Evolutionary conservation across 1,140 invertebrate species (phyloP).

Genomic region (Megalopta genalis): DNA sequence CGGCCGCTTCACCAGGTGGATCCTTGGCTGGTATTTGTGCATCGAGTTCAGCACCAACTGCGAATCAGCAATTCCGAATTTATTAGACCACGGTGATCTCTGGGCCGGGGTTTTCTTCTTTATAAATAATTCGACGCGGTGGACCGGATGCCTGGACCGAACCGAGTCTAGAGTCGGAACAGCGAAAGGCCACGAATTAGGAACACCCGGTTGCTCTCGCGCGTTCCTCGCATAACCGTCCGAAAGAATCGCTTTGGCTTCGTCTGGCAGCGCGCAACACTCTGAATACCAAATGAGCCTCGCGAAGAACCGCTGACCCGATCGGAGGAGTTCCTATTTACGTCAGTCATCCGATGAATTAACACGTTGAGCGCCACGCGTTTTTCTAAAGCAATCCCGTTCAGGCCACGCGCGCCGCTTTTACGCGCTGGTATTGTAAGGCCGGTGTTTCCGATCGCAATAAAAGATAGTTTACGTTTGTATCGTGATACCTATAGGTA

Average conservation of each 20-base stretch:
- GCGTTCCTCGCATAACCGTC: conserved; percentile 50
- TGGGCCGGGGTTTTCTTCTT: neutral
- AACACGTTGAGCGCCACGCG: too few species aligned
- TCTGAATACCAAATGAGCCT: conserved; percentile 71
- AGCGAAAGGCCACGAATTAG: conserved; percentile 47
- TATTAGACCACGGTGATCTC: neutral
- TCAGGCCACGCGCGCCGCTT: too few species aligned
- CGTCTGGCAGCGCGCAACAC: conserved; percentile 63
- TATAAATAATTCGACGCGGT: too few species aligned
- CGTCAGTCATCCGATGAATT: conserved; percentile 73
- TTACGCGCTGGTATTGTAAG: too few species aligned
- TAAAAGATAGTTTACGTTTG: too few species aligned
- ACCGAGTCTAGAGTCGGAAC: too few species aligned
- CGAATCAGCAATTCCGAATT: conserved; percentile 63
- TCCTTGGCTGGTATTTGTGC: conserved; percentile 98
- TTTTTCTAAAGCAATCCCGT: too few species aligned
- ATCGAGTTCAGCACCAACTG: conserved; percentile 99
- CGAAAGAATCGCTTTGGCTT: conserved; percentile 70
- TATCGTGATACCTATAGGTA: too few species aligned
- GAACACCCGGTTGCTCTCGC: conserved; percentile 27
- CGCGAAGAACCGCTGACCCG: conserved; percentile 69
- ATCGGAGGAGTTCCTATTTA: conserved; percentile 71
- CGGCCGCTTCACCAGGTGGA: conserved; percentile 91
- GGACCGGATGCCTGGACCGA: neutral
- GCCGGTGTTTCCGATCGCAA: too few species aligned